phyloP scores from a whole-genome alignment of 92 coral and sea anemone genomes.

The Blastomussa wellsi region DNA sequence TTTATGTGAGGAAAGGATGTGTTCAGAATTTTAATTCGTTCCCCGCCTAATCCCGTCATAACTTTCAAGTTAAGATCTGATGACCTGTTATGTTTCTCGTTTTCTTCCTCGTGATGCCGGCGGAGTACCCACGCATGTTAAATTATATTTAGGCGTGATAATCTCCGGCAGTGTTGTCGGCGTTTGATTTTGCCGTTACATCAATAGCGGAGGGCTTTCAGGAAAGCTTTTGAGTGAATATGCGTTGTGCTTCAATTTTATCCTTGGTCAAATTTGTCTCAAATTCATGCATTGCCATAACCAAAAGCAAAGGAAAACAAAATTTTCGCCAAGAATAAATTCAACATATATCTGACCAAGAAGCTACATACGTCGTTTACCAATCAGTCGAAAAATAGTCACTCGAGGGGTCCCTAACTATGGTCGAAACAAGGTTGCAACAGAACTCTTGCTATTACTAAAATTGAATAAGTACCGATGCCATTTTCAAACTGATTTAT shows the following conservation, averaged over 20 bases:
- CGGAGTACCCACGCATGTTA: neutral
- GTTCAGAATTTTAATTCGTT: neutral
- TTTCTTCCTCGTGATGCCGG: neutral
- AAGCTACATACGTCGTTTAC: too few species aligned
- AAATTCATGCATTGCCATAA: too few species aligned
- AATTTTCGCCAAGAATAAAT: too few species aligned
- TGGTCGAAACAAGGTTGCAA: too few species aligned
- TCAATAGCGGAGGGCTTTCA: neutral
- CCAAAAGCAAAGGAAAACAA: too few species aligned
- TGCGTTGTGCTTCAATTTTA: too few species aligned
- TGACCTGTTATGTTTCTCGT: neutral
- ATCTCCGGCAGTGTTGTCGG: neutral
- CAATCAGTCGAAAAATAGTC: too few species aligned
- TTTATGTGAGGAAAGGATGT: neutral
- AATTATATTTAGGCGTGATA: neutral
- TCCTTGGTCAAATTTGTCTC: too few species aligned
- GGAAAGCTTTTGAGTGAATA: neutral
- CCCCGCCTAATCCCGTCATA: neutral
- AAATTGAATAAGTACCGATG: neutral
- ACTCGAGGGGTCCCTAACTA: too few species aligned
- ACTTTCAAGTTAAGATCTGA: neutral
- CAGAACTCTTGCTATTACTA: too few species aligned
- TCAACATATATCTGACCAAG: neutral
- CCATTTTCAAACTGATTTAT: neutral
- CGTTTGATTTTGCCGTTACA: neutral